Evolutionary conservation across 2,797 vertebrate species (phyloP).

Genomic region (Macroramphosus scolopax): DNA sequence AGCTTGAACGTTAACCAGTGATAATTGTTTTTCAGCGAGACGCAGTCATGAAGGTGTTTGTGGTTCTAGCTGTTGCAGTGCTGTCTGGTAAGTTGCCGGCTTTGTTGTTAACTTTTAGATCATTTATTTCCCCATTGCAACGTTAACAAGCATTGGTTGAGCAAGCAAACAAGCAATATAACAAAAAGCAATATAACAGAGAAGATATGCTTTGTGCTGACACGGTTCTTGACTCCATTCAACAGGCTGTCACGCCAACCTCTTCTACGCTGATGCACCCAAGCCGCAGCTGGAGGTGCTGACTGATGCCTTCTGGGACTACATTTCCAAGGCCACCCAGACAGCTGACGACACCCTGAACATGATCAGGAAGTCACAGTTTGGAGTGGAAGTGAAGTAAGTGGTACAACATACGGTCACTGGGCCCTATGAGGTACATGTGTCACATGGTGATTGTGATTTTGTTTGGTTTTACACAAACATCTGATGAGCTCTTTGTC

Average conservation of each 20-base stretch:
- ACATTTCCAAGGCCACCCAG: conserved; percentile 74
- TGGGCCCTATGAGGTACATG: not conserved
- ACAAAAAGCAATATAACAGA: not conserved
- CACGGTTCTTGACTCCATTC: conserved; percentile 2
- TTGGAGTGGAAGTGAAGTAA: conserved; percentile 82
- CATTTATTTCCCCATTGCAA: not conserved
- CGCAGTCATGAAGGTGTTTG: conserved; percentile 70
- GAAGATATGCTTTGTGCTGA: conserved; percentile 5
- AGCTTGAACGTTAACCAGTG: not conserved
- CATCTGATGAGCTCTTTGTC: conserved; percentile 4
- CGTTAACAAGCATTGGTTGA: not conserved
- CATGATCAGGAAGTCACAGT: conserved; percentile 76
- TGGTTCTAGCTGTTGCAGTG: conserved; percentile 60
- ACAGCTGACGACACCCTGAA: conserved; percentile 77
- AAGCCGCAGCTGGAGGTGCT: conserved; percentile 77
- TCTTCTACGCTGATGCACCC: conserved; percentile 77
- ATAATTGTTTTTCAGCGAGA: conserved; percentile 44
- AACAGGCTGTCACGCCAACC: conserved; percentile 78
- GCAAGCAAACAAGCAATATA: not conserved
- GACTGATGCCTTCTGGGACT: conserved; percentile 81
- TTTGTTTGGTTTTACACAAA: not conserved
- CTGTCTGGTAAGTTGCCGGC: conserved; percentile 67
- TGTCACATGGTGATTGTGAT: not conserved
- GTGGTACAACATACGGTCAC: conserved; percentile 30
- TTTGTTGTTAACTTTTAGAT: not conserved